Conservation (phyloP, 2,797 vertebrate genomes). For the Ambastaia sidthimunki region DNA sequence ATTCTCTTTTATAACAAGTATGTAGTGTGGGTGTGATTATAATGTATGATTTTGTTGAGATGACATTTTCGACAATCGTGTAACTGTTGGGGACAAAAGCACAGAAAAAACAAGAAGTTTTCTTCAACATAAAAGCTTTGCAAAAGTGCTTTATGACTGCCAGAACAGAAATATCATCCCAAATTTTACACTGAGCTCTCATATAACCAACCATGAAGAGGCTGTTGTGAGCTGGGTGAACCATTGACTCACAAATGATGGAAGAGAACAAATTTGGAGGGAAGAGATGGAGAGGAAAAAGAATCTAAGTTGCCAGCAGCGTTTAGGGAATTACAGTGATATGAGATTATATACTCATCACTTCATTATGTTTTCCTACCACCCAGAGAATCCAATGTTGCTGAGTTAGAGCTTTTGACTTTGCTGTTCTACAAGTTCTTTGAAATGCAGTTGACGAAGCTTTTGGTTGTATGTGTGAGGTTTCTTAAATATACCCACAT, state of each 20-base stretch:
- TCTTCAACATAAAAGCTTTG: constrained; percentile 19
- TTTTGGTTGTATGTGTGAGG: constrained; percentile 69
- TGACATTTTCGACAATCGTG: neutral
- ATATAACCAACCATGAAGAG: constrained; percentile 53
- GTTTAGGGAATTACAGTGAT: constrained; percentile 80
- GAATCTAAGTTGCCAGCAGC: constrained; percentile 81
- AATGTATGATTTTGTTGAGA: neutral
- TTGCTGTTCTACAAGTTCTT: constrained; percentile 78
- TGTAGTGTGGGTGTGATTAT: neutral
- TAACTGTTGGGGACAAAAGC: constrained; percentile 22
- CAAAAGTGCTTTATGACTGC: constrained; percentile 47
- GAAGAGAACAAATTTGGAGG: constrained; percentile 74
- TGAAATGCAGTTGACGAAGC: constrained; percentile 83
- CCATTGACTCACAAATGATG: constrained; percentile 61
- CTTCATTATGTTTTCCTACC: constrained; percentile 78
- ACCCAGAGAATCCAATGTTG: constrained; percentile 77
- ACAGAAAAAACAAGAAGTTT: constrained; percentile 26
- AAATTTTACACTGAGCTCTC: constrained; percentile 59
- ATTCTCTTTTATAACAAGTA: neutral
- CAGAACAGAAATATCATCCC: constrained; percentile 52
- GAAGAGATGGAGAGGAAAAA: constrained; percentile 74
- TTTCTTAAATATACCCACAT: constrained; percentile 70
- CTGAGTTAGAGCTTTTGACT: constrained; percentile 82
- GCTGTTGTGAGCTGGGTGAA: constrained; percentile 55
- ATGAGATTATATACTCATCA: constrained; percentile 86